Evolutionary conservation across 2,113 vertebrate genomes (phyloP).

Genomic region (Lathamus discolor): DNA sequence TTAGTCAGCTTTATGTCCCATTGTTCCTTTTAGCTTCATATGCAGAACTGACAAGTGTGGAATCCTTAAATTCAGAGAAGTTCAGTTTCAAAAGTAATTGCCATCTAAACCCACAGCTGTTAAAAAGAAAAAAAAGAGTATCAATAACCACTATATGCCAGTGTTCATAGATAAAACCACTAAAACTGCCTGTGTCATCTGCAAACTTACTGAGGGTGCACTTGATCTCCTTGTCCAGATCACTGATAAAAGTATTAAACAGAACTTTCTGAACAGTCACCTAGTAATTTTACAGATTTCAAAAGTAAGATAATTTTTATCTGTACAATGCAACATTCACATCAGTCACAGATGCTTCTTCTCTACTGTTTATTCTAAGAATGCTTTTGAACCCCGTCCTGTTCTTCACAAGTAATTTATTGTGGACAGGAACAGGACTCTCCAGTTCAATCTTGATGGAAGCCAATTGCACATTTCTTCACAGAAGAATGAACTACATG

Average conservation of each 20-base stretch:
- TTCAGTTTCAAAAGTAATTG: neutral
- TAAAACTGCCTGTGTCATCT: neutral
- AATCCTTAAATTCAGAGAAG: neutral
- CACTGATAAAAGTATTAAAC: neutral
- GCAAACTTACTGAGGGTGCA: neutral
- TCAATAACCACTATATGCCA: neutral
- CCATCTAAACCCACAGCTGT: neutral
- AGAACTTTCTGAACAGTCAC: neutral
- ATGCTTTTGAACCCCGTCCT: neutral
- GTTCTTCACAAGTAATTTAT: neutral
- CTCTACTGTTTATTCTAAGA: neutral
- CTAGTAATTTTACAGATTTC: neutral
- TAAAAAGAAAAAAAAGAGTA: neutral
- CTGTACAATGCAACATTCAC: neutral
- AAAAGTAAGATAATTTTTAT: neutral
- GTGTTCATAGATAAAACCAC: neutral
- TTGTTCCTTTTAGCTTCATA: neutral
- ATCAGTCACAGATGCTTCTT: neutral
- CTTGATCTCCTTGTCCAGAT: accelerated
- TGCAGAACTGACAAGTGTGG: neutral
- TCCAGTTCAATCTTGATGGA: neutral
- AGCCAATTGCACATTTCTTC: neutral
- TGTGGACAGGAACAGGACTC: neutral
- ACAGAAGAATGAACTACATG: neutral
- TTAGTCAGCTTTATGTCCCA: neutral